These are phyloP conservation scores for Brenthis daphne DNA, from an alignment of 2,888 invertebrate genomes.

Conservation along the genomic window DNA sequence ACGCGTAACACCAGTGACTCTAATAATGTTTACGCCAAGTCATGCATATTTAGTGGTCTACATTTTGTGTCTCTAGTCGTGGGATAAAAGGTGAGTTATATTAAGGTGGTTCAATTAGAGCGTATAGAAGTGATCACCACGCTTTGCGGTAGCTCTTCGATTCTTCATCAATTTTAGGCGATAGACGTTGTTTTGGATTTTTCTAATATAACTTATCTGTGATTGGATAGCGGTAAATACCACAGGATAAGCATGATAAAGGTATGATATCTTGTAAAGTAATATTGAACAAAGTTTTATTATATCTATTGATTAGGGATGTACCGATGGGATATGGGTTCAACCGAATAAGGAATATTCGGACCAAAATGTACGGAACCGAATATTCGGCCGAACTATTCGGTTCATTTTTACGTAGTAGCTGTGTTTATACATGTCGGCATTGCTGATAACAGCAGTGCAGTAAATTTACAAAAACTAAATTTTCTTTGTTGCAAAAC, in stretches of 20 bases:
- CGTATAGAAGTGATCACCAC: conserved; percentile 59
- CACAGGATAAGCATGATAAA: conserved; percentile 52
- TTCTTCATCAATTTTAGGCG: conserved; percentile 58
- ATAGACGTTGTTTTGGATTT: conserved; percentile 62
- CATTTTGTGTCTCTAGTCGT: conserved; percentile 19
- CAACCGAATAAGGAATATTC: no score
- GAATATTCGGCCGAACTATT: no score
- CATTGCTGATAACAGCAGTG: no score
- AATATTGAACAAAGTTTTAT: not conserved
- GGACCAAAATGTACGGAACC: no score
- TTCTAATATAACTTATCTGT: conserved; percentile 54
- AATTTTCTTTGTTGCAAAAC: no score
- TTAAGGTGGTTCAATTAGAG: conserved; percentile 53
- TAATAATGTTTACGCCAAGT: conserved; percentile 2
- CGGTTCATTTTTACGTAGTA: no score
- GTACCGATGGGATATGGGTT: no score
- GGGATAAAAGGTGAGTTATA: conserved; percentile 28
- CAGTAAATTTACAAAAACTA: no score
- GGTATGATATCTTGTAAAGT: not conserved
- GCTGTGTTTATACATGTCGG: no score
- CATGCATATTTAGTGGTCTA: conserved; percentile 6
- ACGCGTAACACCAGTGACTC: no score
- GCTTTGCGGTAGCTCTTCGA: conserved; percentile 61
- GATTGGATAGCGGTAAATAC: conserved; percentile 69
- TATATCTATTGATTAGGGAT: no score